phyloP scores from a whole-genome alignment of 2,888 invertebrate genomes.

The Therioaphis trifolii region DNA sequence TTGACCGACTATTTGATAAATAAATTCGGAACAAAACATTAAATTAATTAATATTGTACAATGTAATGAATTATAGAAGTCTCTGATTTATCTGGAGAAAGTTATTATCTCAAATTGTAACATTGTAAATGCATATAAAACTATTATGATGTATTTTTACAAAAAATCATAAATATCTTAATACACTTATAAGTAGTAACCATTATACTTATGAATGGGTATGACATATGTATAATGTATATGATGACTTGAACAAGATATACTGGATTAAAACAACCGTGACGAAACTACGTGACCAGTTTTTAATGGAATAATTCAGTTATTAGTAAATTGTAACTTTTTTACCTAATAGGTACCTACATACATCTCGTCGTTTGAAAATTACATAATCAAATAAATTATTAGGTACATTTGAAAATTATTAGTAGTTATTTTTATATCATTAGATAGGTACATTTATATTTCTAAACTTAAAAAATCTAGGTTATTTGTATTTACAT shows the following conservation, averaged over 20 bases:
- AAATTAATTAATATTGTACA: not conserved
- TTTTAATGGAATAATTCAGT: slow-evolving; percentile 35
- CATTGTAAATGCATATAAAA: slow-evolving; percentile 1
- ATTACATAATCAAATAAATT: slow-evolving; percentile 17
- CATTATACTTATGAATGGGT: too few relatives aligned
- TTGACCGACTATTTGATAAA: slow-evolving; percentile 31
- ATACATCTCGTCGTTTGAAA: not conserved
- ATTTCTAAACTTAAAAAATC: not conserved
- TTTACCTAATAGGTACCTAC: not conserved
- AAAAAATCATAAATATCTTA: too few relatives aligned
- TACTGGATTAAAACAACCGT: slow-evolving; percentile 16
- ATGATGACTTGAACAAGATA: not conserved
- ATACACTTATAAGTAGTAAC: too few relatives aligned
- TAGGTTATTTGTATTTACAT: too few relatives aligned
- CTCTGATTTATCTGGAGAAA: slow-evolving; percentile 10
- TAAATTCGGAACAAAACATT: not conserved
- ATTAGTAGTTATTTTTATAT: not conserved
- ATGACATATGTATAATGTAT: not conserved
- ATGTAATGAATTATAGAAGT: not conserved
- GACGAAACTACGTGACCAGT: slow-evolving; percentile 42
- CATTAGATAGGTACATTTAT: not conserved
- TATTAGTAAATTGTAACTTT: not conserved
- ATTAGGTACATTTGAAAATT: not conserved
- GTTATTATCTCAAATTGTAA: slow-evolving; percentile 34
- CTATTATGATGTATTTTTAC: too few relatives aligned